Percentiles rank a stretch among this genome's conserved stretches.
Conservation (phyloP, 1,140 invertebrate genomes). For the Arctopsyche grandis region DNA sequence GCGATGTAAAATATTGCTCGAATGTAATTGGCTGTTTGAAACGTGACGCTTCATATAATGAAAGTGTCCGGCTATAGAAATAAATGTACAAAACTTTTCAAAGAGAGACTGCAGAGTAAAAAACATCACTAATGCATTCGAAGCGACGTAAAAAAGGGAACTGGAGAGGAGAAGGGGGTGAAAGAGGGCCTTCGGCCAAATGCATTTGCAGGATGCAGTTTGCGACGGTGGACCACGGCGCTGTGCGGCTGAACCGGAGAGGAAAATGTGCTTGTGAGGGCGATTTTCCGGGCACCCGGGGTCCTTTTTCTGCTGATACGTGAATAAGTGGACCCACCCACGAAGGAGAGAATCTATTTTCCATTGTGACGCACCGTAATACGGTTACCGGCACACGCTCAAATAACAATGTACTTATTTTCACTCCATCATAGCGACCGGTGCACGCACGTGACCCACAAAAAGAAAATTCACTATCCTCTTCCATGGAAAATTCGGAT, state of each 20-base stretch:
- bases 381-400: slow-evolving; percentile 30
- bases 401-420: slow-evolving; percentile 46
- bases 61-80: not conserved
- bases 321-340: slow-evolving; percentile 43
- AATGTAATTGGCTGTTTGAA: too few relatives aligned
- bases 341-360: slow-evolving; percentile 40
- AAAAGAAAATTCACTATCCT: not conserved
- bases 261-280: slow-evolving; percentile 42
- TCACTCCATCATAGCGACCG: slow-evolving; percentile 35
- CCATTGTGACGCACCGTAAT: slow-evolving; percentile 45
- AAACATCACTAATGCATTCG: not conserved
- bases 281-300: slow-evolving; percentile 27
- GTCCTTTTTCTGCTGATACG: slow-evolving; percentile 47
- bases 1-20: too few relatives aligned
- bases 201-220: slow-evolving; percentile 10
- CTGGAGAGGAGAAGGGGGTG: not conserved
- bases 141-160: not conserved
- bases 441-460: not conserved
- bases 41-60: too few relatives aligned
- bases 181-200: not conserved
- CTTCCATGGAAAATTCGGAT: too few relatives aligned
- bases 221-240: slow-evolving; percentile 18
- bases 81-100: not conserved
- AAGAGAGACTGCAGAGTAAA: not conserved
- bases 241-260: slow-evolving; percentile 8